Conservation (phyloP, 2,888 invertebrate species). For the Lissonota sp. region DNA sequence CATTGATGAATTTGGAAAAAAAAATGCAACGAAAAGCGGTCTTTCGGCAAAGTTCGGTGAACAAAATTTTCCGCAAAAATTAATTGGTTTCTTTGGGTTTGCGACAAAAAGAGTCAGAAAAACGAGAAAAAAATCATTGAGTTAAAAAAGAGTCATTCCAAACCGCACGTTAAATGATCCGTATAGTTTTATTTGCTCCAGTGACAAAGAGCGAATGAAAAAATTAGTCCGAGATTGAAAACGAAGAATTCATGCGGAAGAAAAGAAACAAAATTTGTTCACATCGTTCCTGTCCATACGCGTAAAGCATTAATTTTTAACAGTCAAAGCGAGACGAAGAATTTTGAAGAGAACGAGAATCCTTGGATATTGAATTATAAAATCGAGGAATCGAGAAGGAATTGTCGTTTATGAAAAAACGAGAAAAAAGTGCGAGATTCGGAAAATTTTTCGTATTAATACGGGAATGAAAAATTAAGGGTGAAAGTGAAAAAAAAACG, state of each 20-base stretch:
- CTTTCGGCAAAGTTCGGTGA: too few species aligned
- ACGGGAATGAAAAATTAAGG: not conserved
- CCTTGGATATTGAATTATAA: too few species aligned
- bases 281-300: not conserved
- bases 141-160: not conserved
- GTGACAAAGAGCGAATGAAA: not conserved
- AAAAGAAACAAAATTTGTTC: not conserved
- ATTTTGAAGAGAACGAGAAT: too few species aligned
- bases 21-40: not conserved
- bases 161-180: slow-evolving; percentile 2
- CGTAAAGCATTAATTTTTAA: not conserved
- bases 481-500: not conserved
- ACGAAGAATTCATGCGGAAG: not conserved
- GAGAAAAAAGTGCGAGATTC: too few species aligned
- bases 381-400: not conserved
- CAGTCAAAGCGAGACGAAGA: not conserved
- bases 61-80: not conserved
- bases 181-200: not conserved
- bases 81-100: not conserved
- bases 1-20: not conserved
- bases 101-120: not conserved
- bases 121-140: not conserved
- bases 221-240: slow-evolving; percentile 8
- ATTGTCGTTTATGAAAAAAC: too few species aligned
- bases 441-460: too few species aligned